These are phyloP conservation scores for Sebastes miniatus DNA, from an alignment of 2,797 vertebrate species.

Conservation along the genomic window DNA sequence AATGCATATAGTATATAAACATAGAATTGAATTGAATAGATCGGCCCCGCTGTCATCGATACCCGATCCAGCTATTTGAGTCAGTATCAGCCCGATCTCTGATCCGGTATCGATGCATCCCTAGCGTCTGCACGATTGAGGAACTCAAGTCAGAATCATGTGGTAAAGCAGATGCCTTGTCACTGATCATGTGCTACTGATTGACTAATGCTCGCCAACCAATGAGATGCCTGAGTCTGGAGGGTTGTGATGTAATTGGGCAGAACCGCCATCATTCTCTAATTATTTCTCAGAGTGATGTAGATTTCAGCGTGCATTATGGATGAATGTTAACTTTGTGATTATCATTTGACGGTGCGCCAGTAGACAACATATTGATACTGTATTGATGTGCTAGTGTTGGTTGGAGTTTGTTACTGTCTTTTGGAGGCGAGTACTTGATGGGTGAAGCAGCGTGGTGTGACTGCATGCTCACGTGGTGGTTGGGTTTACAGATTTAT, in stretches of 20 bases:
- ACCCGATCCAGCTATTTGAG: no score
- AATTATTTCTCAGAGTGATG: conserved; percentile 19
- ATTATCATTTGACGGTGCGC: conserved; percentile 30
- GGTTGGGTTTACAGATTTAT: conserved; percentile 44
- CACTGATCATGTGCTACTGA: conserved; percentile 63
- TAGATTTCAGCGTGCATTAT: conserved; percentile 35
- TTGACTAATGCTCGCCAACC: conserved; percentile 40
- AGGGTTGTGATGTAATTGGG: conserved; percentile 33
- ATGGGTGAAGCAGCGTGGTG: conserved; percentile 37
- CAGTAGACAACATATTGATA: conserved; percentile 29
- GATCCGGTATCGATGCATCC: no score
- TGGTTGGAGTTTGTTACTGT: conserved; percentile 34
- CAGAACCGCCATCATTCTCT: conserved; percentile 31
- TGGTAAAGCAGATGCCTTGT: conserved; percentile 49
- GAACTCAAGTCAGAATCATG: conserved; percentile 26
- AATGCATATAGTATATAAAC: no score
- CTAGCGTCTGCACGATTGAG: conserved; percentile 2
- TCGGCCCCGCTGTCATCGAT: no score
- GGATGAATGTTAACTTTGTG: conserved; percentile 46
- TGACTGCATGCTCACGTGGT: conserved; percentile 40
- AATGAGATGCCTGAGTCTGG: conserved; percentile 46
- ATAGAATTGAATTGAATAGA: no score
- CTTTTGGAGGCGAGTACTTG: conserved; percentile 36
- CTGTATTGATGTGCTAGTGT: conserved; percentile 28
- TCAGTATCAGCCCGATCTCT: no score